Evolutionary conservation across 2,888 invertebrate genomes (phyloP).

Genomic region (Megalurothrips usitatus): DNA sequence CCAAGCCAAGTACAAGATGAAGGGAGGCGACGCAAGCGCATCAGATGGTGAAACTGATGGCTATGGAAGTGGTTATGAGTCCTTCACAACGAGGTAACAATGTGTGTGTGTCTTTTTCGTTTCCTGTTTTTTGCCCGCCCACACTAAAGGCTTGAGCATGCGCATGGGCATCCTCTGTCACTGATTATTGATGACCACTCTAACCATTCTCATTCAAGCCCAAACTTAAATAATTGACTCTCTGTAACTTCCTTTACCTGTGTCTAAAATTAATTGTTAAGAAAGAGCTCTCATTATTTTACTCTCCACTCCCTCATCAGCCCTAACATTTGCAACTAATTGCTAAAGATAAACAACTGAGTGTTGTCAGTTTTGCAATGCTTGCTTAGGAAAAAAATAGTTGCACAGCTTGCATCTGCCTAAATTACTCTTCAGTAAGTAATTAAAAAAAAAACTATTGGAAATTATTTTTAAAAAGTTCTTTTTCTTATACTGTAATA

Average conservation of each 20-base stretch:
- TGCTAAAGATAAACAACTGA: too few species aligned
- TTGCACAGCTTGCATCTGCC: too few species aligned
- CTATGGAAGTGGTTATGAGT: slow-evolving; percentile 52
- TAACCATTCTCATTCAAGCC: background rate
- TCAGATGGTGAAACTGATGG: slow-evolving; percentile 46
- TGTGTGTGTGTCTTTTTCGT: slow-evolving; percentile 6
- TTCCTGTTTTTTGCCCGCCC: slow-evolving; percentile 15
- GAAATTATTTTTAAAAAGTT: too few species aligned
- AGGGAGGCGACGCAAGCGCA: slow-evolving; percentile 54
- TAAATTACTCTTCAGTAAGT: too few species aligned
- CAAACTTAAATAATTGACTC: background rate
- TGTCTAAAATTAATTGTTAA: background rate
- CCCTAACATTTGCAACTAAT: too few species aligned
- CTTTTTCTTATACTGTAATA: too few species aligned
- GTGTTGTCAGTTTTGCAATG: too few species aligned
- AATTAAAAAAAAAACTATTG: too few species aligned
- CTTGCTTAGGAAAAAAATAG: too few species aligned
- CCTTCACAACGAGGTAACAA: slow-evolving; percentile 61
- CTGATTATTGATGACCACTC: background rate
- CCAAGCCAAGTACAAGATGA: slow-evolving; percentile 83
- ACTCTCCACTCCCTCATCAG: too few species aligned
- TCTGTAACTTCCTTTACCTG: background rate
- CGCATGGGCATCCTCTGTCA: background rate
- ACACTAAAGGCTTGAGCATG: slow-evolving; percentile 18
- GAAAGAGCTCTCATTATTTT: background rate